These are phyloP conservation scores for Buphagus erythrorhynchus DNA, from an alignment of 2,797 vertebrate species.

Conservation along the genomic window DNA sequence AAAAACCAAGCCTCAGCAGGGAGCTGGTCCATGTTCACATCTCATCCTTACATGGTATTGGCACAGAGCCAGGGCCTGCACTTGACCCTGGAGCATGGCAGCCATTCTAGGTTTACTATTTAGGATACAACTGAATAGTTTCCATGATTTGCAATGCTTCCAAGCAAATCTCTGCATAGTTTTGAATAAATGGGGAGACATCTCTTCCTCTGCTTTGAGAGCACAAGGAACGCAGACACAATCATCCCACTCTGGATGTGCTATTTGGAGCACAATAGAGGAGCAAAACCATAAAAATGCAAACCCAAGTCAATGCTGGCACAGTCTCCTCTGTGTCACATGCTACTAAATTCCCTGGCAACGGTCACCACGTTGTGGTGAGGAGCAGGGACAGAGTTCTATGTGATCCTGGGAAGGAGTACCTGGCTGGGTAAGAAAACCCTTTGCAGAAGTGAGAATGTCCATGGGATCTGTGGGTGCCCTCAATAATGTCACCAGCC, in stretches of 20 bases:
- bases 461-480: not conserved
- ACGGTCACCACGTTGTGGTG: not conserved
- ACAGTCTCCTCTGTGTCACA: not conserved
- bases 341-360: not conserved
- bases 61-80: not conserved
- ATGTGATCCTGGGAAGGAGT: not conserved
- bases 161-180: constrained; percentile 18
- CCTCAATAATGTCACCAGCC: not conserved
- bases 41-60: constrained; percentile 44
- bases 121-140: constrained; percentile 39
- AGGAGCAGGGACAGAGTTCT: not conserved
- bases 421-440: not conserved
- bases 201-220: constrained; percentile 22
- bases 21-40: not conserved
- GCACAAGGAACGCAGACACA: not conserved
- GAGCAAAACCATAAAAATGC: not conserved
- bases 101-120: constrained; percentile 20
- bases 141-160: constrained; percentile 40
- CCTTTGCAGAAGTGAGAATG: not conserved
- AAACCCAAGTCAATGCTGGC: not conserved
- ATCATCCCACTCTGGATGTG: not conserved
- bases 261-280: not conserved
- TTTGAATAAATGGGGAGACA: not conserved
- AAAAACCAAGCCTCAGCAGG: not conserved
- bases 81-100: not conserved